A percentile compares a stretch with the other conserved stretches of the same genome.
Evolutionary conservation across 2,888 invertebrate species (phyloP).

Genomic region (Pogonocherus hispidulus): DNA sequence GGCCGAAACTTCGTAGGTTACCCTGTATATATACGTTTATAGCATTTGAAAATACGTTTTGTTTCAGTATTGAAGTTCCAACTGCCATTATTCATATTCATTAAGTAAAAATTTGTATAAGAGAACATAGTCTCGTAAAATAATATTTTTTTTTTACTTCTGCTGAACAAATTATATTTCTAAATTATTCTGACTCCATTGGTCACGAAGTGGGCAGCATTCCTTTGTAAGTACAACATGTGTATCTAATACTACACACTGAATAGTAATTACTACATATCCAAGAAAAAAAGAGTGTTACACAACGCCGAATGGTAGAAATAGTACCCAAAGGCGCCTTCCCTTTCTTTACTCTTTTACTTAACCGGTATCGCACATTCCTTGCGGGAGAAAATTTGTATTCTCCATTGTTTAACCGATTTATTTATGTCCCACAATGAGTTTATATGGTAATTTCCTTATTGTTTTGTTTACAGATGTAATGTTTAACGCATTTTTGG

Average conservation of each 20-base stretch:
- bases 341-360: constrained; percentile 11
- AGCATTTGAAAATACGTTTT: too few species aligned
- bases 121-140: too few species aligned
- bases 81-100: too few species aligned
- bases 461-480: constrained; percentile 39
- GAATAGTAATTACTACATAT: not conserved
- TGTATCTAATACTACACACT: not conserved
- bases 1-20: too few species aligned
- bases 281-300: not conserved
- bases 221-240: not conserved
- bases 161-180: too few species aligned
- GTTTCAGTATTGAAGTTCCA: too few species aligned
- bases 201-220: not conserved
- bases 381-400: constrained; percentile 23
- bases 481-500: constrained; percentile 33
- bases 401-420: constrained; percentile 33
- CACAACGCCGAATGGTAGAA: not conserved
- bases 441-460: constrained; percentile 42
- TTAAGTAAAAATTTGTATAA: too few species aligned
- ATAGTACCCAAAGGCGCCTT: constrained; percentile 1
- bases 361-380: constrained; percentile 16
- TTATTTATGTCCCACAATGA: constrained; percentile 28
- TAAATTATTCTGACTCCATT: too few species aligned
- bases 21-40: too few species aligned
- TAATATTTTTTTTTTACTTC: too few species aligned